Conservation (phyloP, 2,888 invertebrate genomes). For the Andrena fulva region DNA sequence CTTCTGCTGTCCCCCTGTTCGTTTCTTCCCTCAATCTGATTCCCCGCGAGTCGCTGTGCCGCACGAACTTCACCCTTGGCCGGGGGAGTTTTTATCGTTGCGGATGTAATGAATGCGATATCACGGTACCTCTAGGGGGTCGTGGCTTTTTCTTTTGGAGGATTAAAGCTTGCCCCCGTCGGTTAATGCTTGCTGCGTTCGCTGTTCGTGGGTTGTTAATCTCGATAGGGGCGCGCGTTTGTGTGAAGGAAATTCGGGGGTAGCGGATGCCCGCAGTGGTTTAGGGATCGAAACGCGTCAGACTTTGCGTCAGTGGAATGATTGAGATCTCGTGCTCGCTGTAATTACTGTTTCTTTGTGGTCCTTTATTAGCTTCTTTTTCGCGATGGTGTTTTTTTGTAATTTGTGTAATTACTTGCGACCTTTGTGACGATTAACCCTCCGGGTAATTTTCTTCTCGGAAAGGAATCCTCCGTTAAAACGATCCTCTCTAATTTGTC, state of each 20-base stretch:
- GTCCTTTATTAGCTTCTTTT: not conserved
- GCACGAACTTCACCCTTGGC: not conserved
- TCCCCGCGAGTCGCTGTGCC: not conserved
- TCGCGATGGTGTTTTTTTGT: not conserved
- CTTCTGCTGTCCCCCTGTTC: not conserved
- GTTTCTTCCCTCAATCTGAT: slow-evolving; percentile 21
- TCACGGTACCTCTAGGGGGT: not conserved
- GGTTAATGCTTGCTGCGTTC: not conserved
- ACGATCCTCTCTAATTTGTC: not conserved
- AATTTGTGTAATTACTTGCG: not conserved
- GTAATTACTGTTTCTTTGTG: not conserved
- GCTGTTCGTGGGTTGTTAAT: not conserved
- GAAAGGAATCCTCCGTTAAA: not conserved
- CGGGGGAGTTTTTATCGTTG: not conserved
- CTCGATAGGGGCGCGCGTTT: no score
- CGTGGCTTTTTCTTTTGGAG: not conserved
- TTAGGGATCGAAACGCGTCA: not conserved
- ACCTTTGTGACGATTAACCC: no score
- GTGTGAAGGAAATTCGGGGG: not conserved
- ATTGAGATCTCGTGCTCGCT: not conserved
- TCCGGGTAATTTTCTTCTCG: no score
- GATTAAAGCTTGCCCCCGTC: not conserved
- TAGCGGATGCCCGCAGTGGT: not conserved
- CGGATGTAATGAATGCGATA: not conserved
- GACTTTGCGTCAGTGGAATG: not conserved